Evolutionary conservation across 2,888 invertebrate species (phyloP), one percentile per base, ranked within the genome.

Genomic region (Acrobasis consociella): DNA sequence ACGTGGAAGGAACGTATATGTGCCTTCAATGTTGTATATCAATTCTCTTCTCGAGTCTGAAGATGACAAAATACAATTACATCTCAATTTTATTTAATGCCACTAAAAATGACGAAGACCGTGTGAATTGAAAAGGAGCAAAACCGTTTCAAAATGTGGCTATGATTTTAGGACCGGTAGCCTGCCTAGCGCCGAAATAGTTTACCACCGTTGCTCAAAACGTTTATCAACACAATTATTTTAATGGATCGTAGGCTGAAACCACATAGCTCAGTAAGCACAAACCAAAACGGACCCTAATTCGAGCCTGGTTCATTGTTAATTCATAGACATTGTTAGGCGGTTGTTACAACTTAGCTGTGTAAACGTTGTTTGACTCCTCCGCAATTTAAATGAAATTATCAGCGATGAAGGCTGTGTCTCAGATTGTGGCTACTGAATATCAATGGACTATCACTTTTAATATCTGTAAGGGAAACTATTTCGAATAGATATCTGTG

Each of bases 251-350:
- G 2, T 31, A 42, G 46, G 13, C n/a, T 46, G 10, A 31, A 55
- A 9, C n/a, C 9, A 16, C 38, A n/a, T 15, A 38, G 38, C 5
- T 9, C 38, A 55, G 10, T 16, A 11, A 10, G 16, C 10, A 38
- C 11, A 16, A 10, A 78, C 73, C 69, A 67, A 81, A 80, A 78
- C 70, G 72, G 68, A 69, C 72, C 78, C 74, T 80, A 80, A 83
- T 80, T 75, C 73, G 70, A 75, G 73, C 75, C 74, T 67, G 75
- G 74, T 80, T 83, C 81, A 85, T 86, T 83, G 83, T 83, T 86
- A 85, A 87, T 86, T 86, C 85, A 86, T 80, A 74, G 74, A 77
- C 81, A 81, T 79, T 84, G 83, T 86, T 80, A 71, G 71, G 70
- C 75, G 72, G 69, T 76, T 78, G 82, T 81, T 78, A 79, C 76